phyloP scores from a whole-genome alignment of 2,113 vertebrate genomes.

The zebrafish (Danio rerio) region DNA sequence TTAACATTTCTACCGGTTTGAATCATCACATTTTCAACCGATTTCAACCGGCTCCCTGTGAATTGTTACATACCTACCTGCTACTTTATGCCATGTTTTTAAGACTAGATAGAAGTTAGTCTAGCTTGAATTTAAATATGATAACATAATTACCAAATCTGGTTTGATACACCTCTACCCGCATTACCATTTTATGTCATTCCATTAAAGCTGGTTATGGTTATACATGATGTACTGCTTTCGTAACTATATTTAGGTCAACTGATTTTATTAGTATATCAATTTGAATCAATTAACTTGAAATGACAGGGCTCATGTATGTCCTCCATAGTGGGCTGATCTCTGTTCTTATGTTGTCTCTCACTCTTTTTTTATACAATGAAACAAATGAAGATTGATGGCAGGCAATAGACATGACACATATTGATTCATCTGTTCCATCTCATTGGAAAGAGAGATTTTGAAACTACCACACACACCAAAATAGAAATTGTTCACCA shows the following conservation, averaged over 20 bases:
- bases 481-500: background rate
- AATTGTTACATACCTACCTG: background rate
- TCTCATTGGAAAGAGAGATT: slow-evolving; percentile 29
- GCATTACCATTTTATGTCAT: no score
- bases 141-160: background rate
- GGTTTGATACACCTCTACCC: background rate
- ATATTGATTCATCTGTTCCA: slow-evolving; percentile 49
- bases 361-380: slow-evolving; percentile 1
- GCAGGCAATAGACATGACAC: slow-evolving; percentile 39
- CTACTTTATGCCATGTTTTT: background rate
- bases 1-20: no score
- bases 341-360: background rate
- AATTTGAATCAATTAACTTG: slow-evolving; percentile 1
- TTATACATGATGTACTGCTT: no score
- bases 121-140: no score
- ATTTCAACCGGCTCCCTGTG: no score
- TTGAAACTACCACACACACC: background rate
- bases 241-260: background rate
- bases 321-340: background rate
- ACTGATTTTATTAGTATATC: background rate
- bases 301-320: slow-evolving; percentile 5
- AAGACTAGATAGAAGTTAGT: background rate
- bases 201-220: no score
- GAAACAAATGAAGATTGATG: slow-evolving; percentile 49
- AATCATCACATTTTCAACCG: no score